Evolutionary conservation across 2,113 vertebrate species (phyloP), one percentile per base, ranked within the genome.

Genomic region (Petromus typicus): DNA sequence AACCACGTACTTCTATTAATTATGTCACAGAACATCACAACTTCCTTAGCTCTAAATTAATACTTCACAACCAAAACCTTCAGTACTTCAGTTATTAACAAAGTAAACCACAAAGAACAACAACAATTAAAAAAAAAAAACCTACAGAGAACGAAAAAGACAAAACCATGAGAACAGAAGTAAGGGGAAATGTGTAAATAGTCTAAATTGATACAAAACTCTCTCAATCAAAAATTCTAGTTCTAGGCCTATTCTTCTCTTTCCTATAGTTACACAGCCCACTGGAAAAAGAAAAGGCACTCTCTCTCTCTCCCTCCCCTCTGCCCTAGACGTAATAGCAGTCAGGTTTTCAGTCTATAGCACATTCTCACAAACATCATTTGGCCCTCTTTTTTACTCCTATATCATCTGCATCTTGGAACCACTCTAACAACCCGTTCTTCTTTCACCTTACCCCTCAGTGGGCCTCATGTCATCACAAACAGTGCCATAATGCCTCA

Each of bases 21-120:
- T 93, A 91, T 34, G 87, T 93, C 59, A 89, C 0, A 95, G 91
- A 92, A 96, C 88, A 90, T 20, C 23, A 32, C 67, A 79, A 69
- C 2, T 93, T 90, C 2, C 30, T 54, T 95, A 17, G 61, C 56
- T 95, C 89, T 86, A 84, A 90, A 94, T 75, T 79, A 73, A n/a
- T 23, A 93, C 18, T 85, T 96, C 89, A 96, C 48, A 95, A 27
- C 8, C 32, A 90, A 64, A 87, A 85, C 25, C 32, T 9, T 76
- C 37, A 90, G 51, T 89, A 95, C 48, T 81, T 90, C 59, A 88
- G 43, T 89, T 56, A 90, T 40, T 85, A 71, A 94, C 63, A 95
- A 93, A 90, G 14, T 25, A 95, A 95, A 90, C 51, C 71, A 93
- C 56, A 89, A 85, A 73, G 37, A 64, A 66, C 14, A 66, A 34